These are phyloP conservation scores for Andrena dorsata DNA, from an alignment of 2,888 invertebrate species.

Conservation along the genomic window DNA sequence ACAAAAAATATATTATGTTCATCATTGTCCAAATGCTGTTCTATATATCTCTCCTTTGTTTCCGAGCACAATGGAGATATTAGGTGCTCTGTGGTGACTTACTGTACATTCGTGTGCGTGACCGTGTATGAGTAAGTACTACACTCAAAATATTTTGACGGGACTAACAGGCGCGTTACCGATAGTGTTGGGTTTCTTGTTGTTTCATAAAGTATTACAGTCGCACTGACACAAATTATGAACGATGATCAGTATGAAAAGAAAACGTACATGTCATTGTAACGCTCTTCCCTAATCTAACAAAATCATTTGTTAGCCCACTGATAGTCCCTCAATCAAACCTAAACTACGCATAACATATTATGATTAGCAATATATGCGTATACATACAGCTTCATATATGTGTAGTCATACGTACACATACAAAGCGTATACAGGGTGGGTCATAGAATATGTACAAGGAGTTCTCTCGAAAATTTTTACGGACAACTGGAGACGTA, in stretches of 20 bases:
- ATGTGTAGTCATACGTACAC: constrained; percentile 23
- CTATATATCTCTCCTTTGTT: not conserved
- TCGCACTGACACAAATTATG: constrained; percentile 64
- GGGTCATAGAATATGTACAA: constrained; percentile 47
- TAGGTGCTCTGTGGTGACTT: constrained; percentile 18
- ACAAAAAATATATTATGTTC: not conserved
- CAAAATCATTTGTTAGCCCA: constrained; percentile 42
- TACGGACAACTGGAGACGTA: not conserved
- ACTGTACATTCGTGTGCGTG: constrained; percentile 31
- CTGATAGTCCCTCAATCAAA: constrained; percentile 55
- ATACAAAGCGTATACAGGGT: constrained; percentile 48
- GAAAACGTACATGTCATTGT: constrained; percentile 31
- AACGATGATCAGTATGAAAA: constrained; percentile 48
- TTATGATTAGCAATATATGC: constrained; percentile 56
- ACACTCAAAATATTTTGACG: constrained; percentile 25
- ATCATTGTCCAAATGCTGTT: not conserved
- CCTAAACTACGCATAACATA: constrained; percentile 61
- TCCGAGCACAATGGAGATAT: constrained; percentile 9
- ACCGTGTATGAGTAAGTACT: constrained; percentile 35
- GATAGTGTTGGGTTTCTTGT: constrained; percentile 63
- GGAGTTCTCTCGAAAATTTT: not conserved
- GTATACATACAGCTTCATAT: constrained; percentile 49
- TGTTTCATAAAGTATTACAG: constrained; percentile 62
- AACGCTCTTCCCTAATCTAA: constrained; percentile 52
- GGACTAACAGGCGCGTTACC: constrained; percentile 69